Evolutionary conservation across 2,888 invertebrate genomes (phyloP).

Genomic region (Cheilosia impressa): DNA sequence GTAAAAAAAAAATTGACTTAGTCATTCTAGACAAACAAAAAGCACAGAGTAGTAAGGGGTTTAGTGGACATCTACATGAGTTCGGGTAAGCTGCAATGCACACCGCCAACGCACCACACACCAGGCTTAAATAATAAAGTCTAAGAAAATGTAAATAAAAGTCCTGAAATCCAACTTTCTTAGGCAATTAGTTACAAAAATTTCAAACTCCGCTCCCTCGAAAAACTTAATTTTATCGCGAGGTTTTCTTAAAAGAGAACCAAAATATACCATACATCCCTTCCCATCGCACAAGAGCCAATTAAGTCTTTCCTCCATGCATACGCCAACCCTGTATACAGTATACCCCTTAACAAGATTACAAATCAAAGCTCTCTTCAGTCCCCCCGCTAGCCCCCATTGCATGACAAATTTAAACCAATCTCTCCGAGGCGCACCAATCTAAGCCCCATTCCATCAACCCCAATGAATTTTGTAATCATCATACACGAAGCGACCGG

Average conservation of each 20-base stretch:
- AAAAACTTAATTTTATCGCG: background rate
- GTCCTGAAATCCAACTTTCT: no score
- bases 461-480: constrained; percentile 52
- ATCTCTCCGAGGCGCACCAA: constrained; percentile 53
- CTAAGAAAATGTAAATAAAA: no score
- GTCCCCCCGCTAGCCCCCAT: background rate
- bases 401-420: constrained; percentile 60
- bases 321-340: background rate
- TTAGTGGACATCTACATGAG: no score
- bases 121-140: no score
- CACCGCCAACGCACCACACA: no score
- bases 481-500: constrained; percentile 18
- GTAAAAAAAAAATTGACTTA: no score
- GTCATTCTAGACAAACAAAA: no score
- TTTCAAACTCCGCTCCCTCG: background rate
- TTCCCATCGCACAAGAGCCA: background rate
- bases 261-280: background rate
- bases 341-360: constrained; percentile 42
- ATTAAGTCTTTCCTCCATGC: background rate
- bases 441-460: background rate
- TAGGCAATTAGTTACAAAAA: background rate
- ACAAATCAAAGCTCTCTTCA: constrained; percentile 35
- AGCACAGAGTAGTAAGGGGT: no score
- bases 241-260: background rate
- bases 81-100: no score